Base-by-base conservation (phyloP, 2,888 invertebrate species). In the Polydrusus pterygomalis region DNA sequence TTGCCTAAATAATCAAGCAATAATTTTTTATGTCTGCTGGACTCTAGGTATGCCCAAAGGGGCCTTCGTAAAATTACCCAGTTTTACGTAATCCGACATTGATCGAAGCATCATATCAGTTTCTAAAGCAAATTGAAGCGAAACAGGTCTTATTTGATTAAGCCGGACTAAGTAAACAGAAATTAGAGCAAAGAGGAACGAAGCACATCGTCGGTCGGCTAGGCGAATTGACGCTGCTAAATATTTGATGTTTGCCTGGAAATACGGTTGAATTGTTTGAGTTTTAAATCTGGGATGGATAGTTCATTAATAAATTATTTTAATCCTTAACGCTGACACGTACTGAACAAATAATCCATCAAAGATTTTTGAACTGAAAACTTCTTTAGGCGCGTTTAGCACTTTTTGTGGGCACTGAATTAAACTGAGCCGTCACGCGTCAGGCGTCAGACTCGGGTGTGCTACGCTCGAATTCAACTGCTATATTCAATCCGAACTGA, bases 61-160 rank as follows among this genome's bases (percentile, higher is more conserved):
- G 54, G 30, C 54, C 13, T 54, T 54, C n/a, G 25, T 20, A 13
- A 54, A 9, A 54, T 20, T 30, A 30, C 30, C 51, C 25, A 1
- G 20, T 11, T 18, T 30, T 54, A 7, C n/a, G 25, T 25, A 30
- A 54, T 30, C 54, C 54, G 54, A 30, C 54, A 25, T 54, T 54
- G 54, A 54, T 11, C 51, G 20, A 51, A 51, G 18, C 25, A 25
- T 51, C 49, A 49, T 51, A 51, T 54, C 54, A 30, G 54, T 25
- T 54, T 54, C 54, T 30, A 54, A 54, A 54, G 30, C 54, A 54
- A 54, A 54, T 54, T n/a, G 54, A 54, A n/a, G 54, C 54, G 54
- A 54, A 54, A 54, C 54, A 30, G 30, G 30, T 54, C 54, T 25
- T 54, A 54, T 54, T 54, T 54, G 54, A 54, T 54, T 54, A 54